phyloP scores from a whole-genome alignment of 2,888 invertebrate species.

The Agrotis ipsilon region DNA sequence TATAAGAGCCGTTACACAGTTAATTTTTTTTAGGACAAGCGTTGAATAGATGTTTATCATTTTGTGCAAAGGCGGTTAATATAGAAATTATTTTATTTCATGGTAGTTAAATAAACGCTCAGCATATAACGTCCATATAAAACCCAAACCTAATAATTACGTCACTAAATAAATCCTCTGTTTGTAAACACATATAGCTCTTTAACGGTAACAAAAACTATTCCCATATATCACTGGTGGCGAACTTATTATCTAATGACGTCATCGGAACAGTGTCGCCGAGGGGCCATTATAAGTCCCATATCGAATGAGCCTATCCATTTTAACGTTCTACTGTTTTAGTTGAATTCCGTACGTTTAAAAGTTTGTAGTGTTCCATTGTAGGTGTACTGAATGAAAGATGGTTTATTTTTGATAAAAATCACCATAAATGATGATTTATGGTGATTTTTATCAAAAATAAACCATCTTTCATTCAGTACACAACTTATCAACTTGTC shows the following conservation, averaged over 20 bases:
- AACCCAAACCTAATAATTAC: background rate
- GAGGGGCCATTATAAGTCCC: constrained; percentile 51
- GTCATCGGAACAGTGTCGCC: constrained; percentile 57
- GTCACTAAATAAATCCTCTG: constrained; percentile 10
- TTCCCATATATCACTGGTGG: constrained; percentile 34
- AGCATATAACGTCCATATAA: background rate
- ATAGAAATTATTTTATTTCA: too few species aligned
- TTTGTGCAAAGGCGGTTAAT: too few species aligned
- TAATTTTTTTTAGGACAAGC: too few species aligned
- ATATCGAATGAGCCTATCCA: constrained; percentile 52
- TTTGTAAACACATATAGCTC: constrained; percentile 18
- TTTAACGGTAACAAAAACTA: constrained; percentile 47
- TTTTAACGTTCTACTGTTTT: constrained; percentile 46
- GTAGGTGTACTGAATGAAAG: background rate
- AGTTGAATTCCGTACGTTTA: constrained; percentile 34
- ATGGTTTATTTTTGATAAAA: too few species aligned
- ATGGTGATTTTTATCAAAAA: too few species aligned
- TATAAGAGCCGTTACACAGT: too few species aligned
- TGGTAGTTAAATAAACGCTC: too few species aligned
- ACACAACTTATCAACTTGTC: too few species aligned
- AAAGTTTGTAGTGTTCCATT: constrained; percentile 34
- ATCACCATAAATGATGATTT: too few species aligned
- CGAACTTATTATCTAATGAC: constrained; percentile 58
- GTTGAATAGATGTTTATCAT: too few species aligned
- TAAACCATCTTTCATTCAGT: too few species aligned